A percentile compares a stretch with the other conserved stretches of the same genome.
These are phyloP conservation scores for Pogona vitticeps DNA, from an alignment of 2,113 vertebrate genomes.

Conservation along the genomic window DNA sequence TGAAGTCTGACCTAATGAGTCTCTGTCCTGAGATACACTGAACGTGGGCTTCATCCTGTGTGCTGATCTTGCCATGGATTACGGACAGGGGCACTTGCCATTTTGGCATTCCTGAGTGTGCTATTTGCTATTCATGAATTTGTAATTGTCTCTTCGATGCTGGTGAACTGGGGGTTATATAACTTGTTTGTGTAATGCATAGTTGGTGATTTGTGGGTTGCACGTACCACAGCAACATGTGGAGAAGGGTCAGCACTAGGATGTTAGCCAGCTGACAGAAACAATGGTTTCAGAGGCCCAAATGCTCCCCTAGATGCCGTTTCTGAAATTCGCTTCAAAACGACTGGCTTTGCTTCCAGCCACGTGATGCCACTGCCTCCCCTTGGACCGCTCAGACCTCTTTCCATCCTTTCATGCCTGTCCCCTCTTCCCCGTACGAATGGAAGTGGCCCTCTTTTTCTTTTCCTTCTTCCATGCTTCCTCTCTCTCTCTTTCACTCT, in stretches of 20 bases:
- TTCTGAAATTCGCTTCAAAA: neutral
- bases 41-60: neutral
- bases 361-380: neutral
- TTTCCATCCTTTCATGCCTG: rapidly evolving
- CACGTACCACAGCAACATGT: neutral
- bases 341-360: neutral
- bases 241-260: neutral
- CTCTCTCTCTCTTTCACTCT: neutral
- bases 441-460: slow-evolving; percentile 6
- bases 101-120: neutral
- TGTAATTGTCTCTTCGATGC: neutral
- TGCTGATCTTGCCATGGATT: neutral
- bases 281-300: neutral
- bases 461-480: neutral
- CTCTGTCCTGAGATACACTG: neutral
- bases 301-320: neutral
- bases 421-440: neutral
- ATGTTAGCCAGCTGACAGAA: neutral
- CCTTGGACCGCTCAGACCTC: neutral
- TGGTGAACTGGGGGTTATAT: slow-evolving; percentile 11
- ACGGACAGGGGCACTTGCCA: neutral
- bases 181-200: slow-evolving; percentile 9
- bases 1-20: neutral
- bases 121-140: slow-evolving; percentile 9
- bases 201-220: neutral